A percentile compares a stretch with the other conserved stretches of the same genome.
phyloP scores from a whole-genome alignment of 2,888 invertebrate species.

The Tetanocera ferruginea region DNA sequence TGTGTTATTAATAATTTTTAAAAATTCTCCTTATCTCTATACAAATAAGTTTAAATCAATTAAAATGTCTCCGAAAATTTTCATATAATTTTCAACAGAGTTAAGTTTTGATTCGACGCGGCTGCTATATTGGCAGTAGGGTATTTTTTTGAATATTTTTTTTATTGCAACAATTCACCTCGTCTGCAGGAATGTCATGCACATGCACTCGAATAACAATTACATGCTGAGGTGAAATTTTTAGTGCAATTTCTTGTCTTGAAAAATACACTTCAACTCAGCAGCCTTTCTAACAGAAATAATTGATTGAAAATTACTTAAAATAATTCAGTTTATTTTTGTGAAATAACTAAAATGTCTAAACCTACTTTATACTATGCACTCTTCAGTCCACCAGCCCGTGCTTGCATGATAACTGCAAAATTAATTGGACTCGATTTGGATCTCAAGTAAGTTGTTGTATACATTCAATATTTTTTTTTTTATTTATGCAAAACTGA shows the following conservation, averaged over 20 bases:
- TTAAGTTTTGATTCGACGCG: no score
- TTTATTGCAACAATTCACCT: neutral
- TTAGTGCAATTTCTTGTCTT: neutral
- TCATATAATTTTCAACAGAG: no score
- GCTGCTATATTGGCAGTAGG: neutral
- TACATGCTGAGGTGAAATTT: no score
- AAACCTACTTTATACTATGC: constrained; percentile 68
- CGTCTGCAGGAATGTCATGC: neutral
- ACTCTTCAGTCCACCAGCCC: constrained; percentile 70
- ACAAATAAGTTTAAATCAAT: neutral
- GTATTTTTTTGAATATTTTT: neutral
- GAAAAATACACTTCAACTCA: neutral
- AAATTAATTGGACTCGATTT: constrained; percentile 70
- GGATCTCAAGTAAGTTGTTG: constrained; percentile 63
- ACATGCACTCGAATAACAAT: neutral
- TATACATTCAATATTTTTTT: neutral
- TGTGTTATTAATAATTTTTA: no score
- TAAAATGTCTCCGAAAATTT: neutral
- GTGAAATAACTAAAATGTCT: constrained; percentile 41
- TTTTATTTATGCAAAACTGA: neutral
- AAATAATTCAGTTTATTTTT: neutral
- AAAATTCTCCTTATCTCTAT: no score
- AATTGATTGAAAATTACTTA: neutral
- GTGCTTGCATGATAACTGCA: constrained; percentile 70
- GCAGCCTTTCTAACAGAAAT: neutral